Evolutionary conservation across 2,888 invertebrate genomes (phyloP), one percentile per base, ranked within the genome.

Genomic region (Eupithecia exiguata): DNA sequence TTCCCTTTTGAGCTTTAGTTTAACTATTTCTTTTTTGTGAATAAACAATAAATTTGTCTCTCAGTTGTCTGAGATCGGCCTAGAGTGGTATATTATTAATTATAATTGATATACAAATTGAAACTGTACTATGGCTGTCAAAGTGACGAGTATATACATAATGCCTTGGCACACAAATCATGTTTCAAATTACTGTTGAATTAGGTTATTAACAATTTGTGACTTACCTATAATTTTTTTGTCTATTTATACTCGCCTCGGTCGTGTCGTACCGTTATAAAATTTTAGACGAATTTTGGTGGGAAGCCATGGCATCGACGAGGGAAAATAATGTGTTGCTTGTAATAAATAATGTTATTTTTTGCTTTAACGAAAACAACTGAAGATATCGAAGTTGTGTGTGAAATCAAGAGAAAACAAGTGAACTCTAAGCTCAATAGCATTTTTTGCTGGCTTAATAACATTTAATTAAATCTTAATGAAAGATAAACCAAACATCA

Each of bases 401-500:
- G 35, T 62, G 21, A 53, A 53, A 53, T 0, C 12, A 21, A 18
- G 16, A 40, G 14, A 49, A 49, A 12, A 58, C 7, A 9, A 21
- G 9, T 25, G 12, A 3, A 58, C 25, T 5, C 10, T 53, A n/a
- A n/a, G 9, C 6, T 21, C 6, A 53, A 21, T 21, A 10, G 1
- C 53, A 10, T 10, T 53, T 49, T 53, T 53, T 21, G 53, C 12
- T 9, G 21, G 53, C 21, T 10, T 75, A 72, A 75, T 69, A 63
- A 66, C 72, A 67, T 78, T 76, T 78, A 78, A 88, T 90, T 89
- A 88, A 89, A 89, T 75, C 66, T 49, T 35, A 85, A 78, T 77
- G 77, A 82, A 83, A 84, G 83, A 88, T 90, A 87, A 87, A 86
- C 84, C 81, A 77, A 78, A 84, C 84, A 84, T 86, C 85, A 84